Percentiles rank a stretch among this genome's conserved stretches.
Evolutionary conservation across 2,113 vertebrate genomes (phyloP).

Genomic region (Coturnix japonica): DNA sequence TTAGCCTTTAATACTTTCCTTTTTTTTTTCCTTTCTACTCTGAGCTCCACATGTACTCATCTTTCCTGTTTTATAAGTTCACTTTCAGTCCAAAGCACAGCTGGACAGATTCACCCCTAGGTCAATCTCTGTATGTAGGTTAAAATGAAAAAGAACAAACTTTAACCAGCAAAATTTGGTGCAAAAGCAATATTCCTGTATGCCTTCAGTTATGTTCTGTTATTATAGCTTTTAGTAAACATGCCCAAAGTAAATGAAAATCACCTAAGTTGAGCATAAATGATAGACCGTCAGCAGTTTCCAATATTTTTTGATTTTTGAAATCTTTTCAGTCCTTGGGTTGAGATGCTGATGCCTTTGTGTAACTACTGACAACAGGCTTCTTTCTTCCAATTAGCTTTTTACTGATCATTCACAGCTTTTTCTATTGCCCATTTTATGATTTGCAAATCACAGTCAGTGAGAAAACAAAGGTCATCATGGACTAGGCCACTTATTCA

Average conservation of each 20-base stretch:
- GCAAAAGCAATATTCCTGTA: background rate
- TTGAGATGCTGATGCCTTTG: background rate
- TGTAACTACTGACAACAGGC: background rate
- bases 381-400: background rate
- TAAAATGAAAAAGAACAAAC: background rate
- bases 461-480: background rate
- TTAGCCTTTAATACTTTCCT: background rate
- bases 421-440: background rate
- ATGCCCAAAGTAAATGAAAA: background rate
- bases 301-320: background rate
- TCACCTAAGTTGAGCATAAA: background rate
- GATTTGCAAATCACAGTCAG: background rate
- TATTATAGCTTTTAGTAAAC: background rate
- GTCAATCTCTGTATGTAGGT: background rate
- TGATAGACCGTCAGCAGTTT: background rate
- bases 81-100: background rate
- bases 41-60: background rate
- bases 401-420: background rate
- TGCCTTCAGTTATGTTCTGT: background rate
- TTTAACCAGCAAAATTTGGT: background rate
- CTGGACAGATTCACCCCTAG: background rate
- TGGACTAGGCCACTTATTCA: background rate
- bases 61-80: background rate
- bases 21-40: background rate
- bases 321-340: background rate